These are phyloP conservation scores for Onychomys arenicola DNA, from an alignment of 2,797 vertebrate species.

Conservation along the genomic window DNA sequence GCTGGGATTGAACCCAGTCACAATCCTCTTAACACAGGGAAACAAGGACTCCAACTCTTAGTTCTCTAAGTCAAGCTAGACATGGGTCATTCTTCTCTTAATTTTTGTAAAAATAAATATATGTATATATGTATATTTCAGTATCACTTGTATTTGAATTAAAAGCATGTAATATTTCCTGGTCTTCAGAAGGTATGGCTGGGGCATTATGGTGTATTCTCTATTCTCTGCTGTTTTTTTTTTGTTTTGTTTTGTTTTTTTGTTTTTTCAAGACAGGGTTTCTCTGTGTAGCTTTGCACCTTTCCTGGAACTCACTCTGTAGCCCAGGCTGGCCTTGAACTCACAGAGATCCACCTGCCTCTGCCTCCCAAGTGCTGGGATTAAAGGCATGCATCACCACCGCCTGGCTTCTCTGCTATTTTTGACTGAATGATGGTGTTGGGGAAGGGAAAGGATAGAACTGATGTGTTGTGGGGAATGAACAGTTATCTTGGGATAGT, in stretches of 20 bases:
- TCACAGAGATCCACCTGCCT: too few relatives aligned
- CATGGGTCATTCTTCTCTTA: not conserved
- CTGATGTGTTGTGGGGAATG: not conserved
- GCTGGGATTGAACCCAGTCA: not conserved
- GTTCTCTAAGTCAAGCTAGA: not conserved
- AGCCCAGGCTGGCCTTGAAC: too few relatives aligned
- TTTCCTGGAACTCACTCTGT: too few relatives aligned
- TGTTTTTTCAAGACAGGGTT: too few relatives aligned
- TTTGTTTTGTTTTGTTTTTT: too few relatives aligned
- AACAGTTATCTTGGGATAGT: not conserved
- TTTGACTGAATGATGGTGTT: not conserved
- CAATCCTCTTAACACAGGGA: not conserved
- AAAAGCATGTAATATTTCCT: not conserved
- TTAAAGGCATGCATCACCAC: too few relatives aligned
- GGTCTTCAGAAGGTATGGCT: not conserved
- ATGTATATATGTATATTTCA: not conserved
- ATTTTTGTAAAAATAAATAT: not conserved
- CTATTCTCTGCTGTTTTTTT: too few relatives aligned
- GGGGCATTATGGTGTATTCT: rapidly evolving
- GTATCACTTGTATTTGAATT: not conserved
- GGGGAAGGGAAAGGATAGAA: not conserved
- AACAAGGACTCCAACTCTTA: not conserved
- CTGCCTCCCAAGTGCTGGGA: too few relatives aligned
- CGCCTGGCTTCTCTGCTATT: too few relatives aligned
- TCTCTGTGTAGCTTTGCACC: too few relatives aligned